These are phyloP conservation scores for Staurois parvus DNA, from an alignment of 2,797 vertebrate genomes.

Conservation along the genomic window DNA sequence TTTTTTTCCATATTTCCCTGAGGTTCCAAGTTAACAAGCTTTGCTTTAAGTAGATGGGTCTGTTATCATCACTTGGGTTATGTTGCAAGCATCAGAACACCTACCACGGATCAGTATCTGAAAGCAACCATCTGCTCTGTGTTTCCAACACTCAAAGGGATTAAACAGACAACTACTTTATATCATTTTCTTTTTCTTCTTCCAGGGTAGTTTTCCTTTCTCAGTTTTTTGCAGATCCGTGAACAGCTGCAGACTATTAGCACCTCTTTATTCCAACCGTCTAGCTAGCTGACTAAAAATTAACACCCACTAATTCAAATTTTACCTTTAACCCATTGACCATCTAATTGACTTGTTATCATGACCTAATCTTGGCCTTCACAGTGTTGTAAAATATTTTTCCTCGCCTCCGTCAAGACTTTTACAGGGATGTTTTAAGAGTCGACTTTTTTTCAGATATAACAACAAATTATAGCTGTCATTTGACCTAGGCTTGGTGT, in stretches of 20 bases:
- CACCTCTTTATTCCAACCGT: constrained; percentile 57
- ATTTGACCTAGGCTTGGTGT: constrained; percentile 26
- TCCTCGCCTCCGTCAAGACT: constrained; percentile 11
- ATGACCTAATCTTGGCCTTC: constrained; percentile 56
- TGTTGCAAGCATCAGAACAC: constrained; percentile 42
- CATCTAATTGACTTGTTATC: constrained; percentile 60
- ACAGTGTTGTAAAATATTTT: constrained; percentile 46
- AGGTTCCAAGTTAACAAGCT: background rate
- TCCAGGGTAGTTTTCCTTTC: constrained; percentile 54
- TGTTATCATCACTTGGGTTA: constrained; percentile 35
- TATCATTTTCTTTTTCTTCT: constrained; percentile 60
- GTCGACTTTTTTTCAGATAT: constrained; percentile 14
- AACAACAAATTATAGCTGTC: constrained; percentile 39
- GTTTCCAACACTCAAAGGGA: constrained; percentile 50
- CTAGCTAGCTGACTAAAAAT: constrained; percentile 59
- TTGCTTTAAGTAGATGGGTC: constrained; percentile 8
- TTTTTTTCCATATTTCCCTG: background rate
- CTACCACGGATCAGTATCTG: constrained; percentile 44
- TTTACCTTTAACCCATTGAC: constrained; percentile 55
- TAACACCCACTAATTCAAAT: constrained; percentile 62
- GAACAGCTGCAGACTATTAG: constrained; percentile 60
- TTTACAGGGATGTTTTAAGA: constrained; percentile 35
- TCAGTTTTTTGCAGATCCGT: constrained; percentile 49
- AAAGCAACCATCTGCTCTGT: constrained; percentile 56
- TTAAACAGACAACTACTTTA: constrained; percentile 61